phyloP scores from a whole-genome alignment of 92 coral and sea anemone species.

The Epizoanthus rinbou region DNA sequence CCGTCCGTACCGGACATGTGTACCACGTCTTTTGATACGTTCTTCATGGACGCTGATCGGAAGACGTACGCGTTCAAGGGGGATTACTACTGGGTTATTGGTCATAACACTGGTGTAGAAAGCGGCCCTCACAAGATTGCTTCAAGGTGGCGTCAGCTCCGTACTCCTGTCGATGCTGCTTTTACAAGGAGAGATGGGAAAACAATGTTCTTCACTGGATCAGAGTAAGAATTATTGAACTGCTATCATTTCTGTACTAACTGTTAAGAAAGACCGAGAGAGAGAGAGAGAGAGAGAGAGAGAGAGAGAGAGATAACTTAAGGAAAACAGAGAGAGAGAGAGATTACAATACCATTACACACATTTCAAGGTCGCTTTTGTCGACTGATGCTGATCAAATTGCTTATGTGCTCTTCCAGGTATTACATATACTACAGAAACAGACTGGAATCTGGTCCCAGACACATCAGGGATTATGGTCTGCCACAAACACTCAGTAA shows the following conservation, averaged over 20 bases:
- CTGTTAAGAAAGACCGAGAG: no score
- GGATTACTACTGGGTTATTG: conserved; percentile 61
- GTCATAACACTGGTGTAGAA: conserved; percentile 17
- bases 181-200: conserved; percentile 45
- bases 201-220: no score
- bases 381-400: background rate
- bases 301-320: no score
- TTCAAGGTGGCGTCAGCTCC: conserved; percentile 65
- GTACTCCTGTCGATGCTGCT: conserved; percentile 68
- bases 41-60: conserved; percentile 4
- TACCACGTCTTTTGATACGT: no score
- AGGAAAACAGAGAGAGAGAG: no score
- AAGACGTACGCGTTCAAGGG: conserved; percentile 73
- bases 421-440: conserved; percentile 53
- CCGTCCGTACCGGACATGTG: no score
- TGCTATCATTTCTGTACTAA: no score
- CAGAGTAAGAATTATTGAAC: no score
- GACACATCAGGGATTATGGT: conserved; percentile 54
- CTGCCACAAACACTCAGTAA: conserved; percentile 55
- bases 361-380: background rate
- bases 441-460: conserved; percentile 41
- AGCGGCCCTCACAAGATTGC: conserved; percentile 65
- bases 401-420: conserved; percentile 27
- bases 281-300: no score
- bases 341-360: no score